Percentiles rank a stretch among this genome's conserved stretches.
Conservation (phyloP, 2,888 invertebrate species). For the Phasia obesa region DNA sequence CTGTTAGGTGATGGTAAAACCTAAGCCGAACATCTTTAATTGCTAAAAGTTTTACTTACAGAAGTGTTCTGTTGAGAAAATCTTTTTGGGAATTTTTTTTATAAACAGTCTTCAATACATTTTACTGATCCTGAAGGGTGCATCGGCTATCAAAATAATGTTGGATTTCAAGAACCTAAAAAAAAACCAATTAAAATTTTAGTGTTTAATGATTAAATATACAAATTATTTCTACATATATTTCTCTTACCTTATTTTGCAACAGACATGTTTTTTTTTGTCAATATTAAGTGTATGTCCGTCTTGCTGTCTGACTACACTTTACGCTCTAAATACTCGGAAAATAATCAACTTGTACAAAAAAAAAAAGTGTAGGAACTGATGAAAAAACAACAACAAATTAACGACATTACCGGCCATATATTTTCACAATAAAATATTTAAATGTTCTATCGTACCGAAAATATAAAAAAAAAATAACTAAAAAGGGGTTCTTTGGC, state of each 20-base stretch:
- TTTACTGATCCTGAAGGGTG: too few relatives aligned
- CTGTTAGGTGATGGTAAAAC: too few relatives aligned
- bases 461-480: constrained; percentile 14
- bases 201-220: constrained; percentile 36
- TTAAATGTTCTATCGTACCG: constrained; percentile 52
- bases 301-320: constrained; percentile 68
- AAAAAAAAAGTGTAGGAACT: constrained; percentile 65
- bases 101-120: too few relatives aligned
- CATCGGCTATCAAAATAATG: too few relatives aligned
- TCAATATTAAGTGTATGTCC: constrained; percentile 36
- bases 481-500: constrained; percentile 36
- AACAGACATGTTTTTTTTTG: constrained; percentile 31
- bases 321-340: constrained; percentile 82
- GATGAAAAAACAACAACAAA: constrained; percentile 43
- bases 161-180: too few relatives aligned
- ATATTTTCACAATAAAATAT: constrained; percentile 43
- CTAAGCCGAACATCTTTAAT: too few relatives aligned
- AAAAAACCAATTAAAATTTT: not conserved
- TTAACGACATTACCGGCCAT: constrained; percentile 30
- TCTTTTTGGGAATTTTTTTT: too few relatives aligned
- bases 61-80: too few relatives aligned
- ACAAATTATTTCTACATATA: constrained; percentile 12
- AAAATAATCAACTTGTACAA: constrained; percentile 78
- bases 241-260: constrained; percentile 1
- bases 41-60: too few relatives aligned